phyloP scores from a whole-genome alignment of 2,113 vertebrate genomes.

The Tragelaphus imberbis region DNA sequence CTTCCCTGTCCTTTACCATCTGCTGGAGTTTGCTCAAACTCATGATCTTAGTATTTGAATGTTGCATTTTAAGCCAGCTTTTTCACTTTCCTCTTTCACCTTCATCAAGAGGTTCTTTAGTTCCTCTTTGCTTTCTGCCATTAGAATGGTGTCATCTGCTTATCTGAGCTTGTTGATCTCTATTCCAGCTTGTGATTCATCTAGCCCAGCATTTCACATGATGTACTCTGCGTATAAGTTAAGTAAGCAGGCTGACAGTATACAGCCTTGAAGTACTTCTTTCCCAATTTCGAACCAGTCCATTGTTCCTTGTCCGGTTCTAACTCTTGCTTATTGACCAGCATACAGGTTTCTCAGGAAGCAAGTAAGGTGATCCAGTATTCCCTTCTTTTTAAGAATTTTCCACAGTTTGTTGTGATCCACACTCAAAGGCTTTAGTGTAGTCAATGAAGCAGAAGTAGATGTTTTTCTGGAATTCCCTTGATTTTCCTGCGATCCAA shows the following conservation, averaged over 20 bases:
- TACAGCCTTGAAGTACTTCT: neutral
- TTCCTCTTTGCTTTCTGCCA: neutral
- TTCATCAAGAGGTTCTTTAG: neutral
- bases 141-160: neutral
- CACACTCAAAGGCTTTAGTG: neutral
- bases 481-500: neutral
- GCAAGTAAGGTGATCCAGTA: neutral
- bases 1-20: neutral
- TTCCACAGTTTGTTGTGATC: neutral
- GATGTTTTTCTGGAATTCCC: neutral
- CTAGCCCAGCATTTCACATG: neutral
- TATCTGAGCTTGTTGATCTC: neutral
- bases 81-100: neutral
- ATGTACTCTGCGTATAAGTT: neutral
- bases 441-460: neutral
- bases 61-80: neutral
- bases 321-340: neutral
- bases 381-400: neutral
- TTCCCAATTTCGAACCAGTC: neutral
- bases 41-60: neutral
- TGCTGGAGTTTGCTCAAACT: neutral
- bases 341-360: neutral
- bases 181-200: neutral
- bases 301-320: fast-evolving
- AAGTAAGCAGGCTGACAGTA: neutral